phyloP scores from a whole-genome alignment of 2,797 vertebrate species.

The Sebastes alutus region DNA sequence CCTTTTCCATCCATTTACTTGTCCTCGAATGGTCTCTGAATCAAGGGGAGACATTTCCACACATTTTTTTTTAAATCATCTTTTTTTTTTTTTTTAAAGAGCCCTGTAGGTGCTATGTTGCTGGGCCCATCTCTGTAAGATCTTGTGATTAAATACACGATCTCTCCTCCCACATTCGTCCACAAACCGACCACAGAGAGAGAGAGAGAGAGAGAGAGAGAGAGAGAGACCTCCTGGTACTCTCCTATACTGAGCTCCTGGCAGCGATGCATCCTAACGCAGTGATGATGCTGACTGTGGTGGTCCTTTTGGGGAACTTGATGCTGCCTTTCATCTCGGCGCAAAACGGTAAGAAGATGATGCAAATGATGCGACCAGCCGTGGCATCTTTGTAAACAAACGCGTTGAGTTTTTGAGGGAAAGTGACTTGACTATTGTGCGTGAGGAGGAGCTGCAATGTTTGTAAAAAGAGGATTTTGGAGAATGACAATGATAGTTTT shows the following conservation, averaged over 20 bases:
- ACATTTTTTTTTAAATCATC: slow-evolving; percentile 3
- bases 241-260: slow-evolving; percentile 49
- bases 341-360: slow-evolving; percentile 84
- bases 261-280: slow-evolving; percentile 76
- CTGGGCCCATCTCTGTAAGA: slow-evolving; percentile 74
- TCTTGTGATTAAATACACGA: slow-evolving; percentile 72
- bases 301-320: slow-evolving; percentile 78
- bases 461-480: slow-evolving; percentile 29
- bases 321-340: slow-evolving; percentile 77
- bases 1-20: slow-evolving; percentile 34
- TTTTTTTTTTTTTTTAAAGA: slow-evolving; percentile 51
- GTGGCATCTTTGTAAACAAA: slow-evolving; percentile 22
- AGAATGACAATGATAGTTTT: slow-evolving; percentile 27
- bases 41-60: slow-evolving; percentile 20
- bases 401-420: slow-evolving; percentile 9
- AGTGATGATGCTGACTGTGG: slow-evolving; percentile 70
- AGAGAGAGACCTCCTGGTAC: slow-evolving; percentile 59
- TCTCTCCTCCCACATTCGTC: slow-evolving; percentile 75
- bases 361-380: slow-evolving; percentile 49
- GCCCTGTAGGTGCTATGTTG: slow-evolving; percentile 65
- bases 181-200: neutral
- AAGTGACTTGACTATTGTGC: slow-evolving; percentile 59
- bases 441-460: slow-evolving; percentile 18
- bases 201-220: too few relatives aligned
- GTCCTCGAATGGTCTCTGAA: slow-evolving; percentile 41